These are phyloP conservation scores for Drosophila dunni DNA, from an alignment of 1,140 invertebrate species.

Conservation along the genomic window DNA sequence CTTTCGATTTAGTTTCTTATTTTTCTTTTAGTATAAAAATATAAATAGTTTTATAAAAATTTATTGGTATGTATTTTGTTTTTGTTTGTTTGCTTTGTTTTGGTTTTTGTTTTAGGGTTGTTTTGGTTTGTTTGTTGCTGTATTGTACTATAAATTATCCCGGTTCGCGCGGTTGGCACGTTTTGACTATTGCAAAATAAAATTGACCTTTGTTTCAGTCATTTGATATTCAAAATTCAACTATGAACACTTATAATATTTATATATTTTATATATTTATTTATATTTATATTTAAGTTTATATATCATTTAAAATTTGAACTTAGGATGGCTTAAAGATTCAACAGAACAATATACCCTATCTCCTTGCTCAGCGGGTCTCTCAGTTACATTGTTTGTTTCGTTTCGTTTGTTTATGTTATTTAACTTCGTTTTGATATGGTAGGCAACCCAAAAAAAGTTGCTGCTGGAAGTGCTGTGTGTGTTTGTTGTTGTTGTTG, in stretches of 20 bases:
- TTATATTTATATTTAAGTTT: conserved; percentile 69
- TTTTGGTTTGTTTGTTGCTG: conserved; percentile 69
- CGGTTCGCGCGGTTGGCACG: conserved; percentile 73
- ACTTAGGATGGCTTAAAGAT: conserved; percentile 82
- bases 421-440: conserved; percentile 64
- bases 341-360: conserved; percentile 58
- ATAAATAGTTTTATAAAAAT: conserved; percentile 84
- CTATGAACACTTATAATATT: conserved; percentile 71
- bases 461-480: conserved; percentile 77
- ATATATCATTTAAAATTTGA: conserved; percentile 76
- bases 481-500: conserved; percentile 61
- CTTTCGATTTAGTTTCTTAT: conserved; percentile 45
- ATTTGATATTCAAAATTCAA: conserved; percentile 65
- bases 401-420: conserved; percentile 33
- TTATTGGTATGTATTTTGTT: conserved; percentile 70
- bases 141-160: conserved; percentile 85
- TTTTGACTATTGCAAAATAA: conserved; percentile 84
- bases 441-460: conserved; percentile 82
- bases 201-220: conserved; percentile 40
- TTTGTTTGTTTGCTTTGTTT: conserved; percentile 64
- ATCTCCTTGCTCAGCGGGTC: conserved; percentile 21
- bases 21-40: conserved; percentile 80
- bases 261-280: conserved; percentile 62
- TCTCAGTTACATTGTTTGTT: conserved; percentile 26
- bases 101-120: conserved; percentile 40